Evolutionary conservation across 2,113 vertebrate genomes (phyloP), one percentile per base, ranked within the genome.

Genomic region (Lipotes vexillifer): DNA sequence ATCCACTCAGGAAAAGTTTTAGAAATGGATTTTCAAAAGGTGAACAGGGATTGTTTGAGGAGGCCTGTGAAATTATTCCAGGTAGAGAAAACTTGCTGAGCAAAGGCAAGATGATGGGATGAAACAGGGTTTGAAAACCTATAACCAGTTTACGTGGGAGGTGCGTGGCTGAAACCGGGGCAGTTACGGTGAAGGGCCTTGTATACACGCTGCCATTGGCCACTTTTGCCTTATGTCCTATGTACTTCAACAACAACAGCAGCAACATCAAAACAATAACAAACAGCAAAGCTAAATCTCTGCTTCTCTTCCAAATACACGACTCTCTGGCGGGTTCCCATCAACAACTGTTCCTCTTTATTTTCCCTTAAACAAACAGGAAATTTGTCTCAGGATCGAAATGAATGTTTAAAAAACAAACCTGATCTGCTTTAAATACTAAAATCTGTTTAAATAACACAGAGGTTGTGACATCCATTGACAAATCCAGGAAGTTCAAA

Each of bases 341-440:
- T 46, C 66, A 57, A 69, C 27, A 66, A 55, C 66, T 23, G 9
- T 11, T 15, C 36, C 82, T 38, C 25, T 68, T 38, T 80, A 63
- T 59, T 96, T 57, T 77, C 77, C 86, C 44, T 94, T 65, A 59
- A 78, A 88, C 87, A 96, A 91, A 92, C 23, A 75, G 90, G 95
- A 96, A 91, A 88, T 92, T 71, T 97, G 85, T 87, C 72, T 95
- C 66, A 23, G 96, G 75, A 89, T 93, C 23, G 36, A 94, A 93
- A 88, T 65, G 66, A 94, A 86, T 95, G 93, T 95, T 97, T 97
- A 52, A 75, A 95, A 96, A 97, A 92, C 93, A 97, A 97, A 97
- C 71, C 85, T 52, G 88, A 97, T 95, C 90, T 94, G 63, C 93
- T 94, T 96, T 83, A 88, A 96, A 96, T 88, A 96, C 94, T 78